These are phyloP conservation scores for Sebastes iracundus DNA, from an alignment of 2,797 vertebrate genomes.

Conservation along the genomic window DNA sequence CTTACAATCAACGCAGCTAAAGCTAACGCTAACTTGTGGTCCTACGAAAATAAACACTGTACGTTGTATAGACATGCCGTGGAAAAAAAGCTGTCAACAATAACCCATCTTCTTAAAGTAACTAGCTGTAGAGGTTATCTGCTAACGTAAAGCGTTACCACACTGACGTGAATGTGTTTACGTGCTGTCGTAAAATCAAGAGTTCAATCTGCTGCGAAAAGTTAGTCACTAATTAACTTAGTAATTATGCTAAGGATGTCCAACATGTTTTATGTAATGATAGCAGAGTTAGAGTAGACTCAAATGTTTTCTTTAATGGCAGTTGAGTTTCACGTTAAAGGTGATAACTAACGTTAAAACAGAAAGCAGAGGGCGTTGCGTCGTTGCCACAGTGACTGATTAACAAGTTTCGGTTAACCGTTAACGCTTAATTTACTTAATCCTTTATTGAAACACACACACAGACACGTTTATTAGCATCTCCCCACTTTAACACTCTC, in stretches of 20 bases:
- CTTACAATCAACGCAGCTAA: not conserved
- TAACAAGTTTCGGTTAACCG: not conserved
- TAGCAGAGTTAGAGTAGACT: not conserved
- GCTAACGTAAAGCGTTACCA: too few relatives aligned
- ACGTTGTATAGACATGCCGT: not conserved
- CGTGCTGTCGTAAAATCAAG: not conserved
- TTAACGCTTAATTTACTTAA: not conserved
- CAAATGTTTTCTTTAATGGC: not conserved
- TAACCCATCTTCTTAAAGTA: not conserved
- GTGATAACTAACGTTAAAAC: too few relatives aligned
- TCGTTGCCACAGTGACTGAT: not conserved
- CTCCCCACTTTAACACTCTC: rapidly evolving
- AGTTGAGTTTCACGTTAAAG: not conserved
- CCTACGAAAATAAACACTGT: not conserved
- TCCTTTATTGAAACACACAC: not conserved
- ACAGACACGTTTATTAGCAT: not conserved
- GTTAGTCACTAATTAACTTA: too few relatives aligned
- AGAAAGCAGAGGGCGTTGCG: too few relatives aligned
- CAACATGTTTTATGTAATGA: not conserved
- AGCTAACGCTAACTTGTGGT: not conserved
- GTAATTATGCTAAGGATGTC: too few relatives aligned
- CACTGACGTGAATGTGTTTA: not conserved
- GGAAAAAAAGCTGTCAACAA: not conserved
- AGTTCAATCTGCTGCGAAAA: too few relatives aligned
- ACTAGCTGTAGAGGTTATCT: too few relatives aligned